These are phyloP conservation scores for Eclectus roratus DNA, from an alignment of 2,113 vertebrate genomes.

Conservation along the genomic window DNA sequence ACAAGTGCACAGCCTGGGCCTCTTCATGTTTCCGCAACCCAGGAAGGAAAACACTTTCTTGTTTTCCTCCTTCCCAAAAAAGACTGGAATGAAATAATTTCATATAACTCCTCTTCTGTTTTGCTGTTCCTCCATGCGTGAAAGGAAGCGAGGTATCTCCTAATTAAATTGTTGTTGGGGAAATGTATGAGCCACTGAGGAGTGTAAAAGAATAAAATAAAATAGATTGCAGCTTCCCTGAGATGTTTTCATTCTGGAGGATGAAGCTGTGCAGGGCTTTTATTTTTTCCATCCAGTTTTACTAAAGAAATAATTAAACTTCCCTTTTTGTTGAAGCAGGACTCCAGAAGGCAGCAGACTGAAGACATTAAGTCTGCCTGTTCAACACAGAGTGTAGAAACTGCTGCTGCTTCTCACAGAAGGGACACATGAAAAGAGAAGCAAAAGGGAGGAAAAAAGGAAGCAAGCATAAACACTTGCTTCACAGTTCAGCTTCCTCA, in stretches of 20 bases:
- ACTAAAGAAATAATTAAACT: background rate
- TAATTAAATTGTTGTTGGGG: background rate
- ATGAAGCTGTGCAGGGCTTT: background rate
- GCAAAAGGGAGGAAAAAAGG: background rate
- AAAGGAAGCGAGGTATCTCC: background rate
- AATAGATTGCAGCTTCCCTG: background rate
- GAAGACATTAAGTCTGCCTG: background rate
- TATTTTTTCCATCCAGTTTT: background rate
- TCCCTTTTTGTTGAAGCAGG: background rate
- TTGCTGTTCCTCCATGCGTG: background rate
- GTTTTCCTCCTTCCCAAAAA: background rate
- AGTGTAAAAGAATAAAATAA: background rate
- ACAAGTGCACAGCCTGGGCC: background rate
- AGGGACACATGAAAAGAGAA: background rate
- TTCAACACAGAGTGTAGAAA: background rate
- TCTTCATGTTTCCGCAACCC: background rate
- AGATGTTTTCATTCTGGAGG: background rate
- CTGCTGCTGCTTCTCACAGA: background rate
- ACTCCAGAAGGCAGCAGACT: background rate
- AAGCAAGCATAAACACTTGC: background rate
- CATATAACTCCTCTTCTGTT: background rate
- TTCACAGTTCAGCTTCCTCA: background rate
- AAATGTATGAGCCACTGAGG: background rate
- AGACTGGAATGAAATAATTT: background rate
- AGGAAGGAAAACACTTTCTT: background rate